Evolutionary conservation across 2,888 invertebrate genomes (phyloP).

Genomic region (Sicus ferrugineus): DNA sequence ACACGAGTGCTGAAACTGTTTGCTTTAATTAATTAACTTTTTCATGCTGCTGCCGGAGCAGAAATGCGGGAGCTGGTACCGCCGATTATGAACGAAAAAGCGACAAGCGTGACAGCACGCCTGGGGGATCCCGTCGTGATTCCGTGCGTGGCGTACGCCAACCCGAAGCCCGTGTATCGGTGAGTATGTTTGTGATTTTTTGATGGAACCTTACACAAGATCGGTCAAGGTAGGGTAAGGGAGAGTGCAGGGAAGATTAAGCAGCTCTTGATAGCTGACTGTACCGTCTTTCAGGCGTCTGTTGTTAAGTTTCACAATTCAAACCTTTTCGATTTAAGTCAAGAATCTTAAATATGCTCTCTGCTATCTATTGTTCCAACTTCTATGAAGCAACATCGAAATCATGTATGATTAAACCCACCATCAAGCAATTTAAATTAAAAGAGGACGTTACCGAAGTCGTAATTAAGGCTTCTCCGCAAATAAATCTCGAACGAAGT

Average conservation of each 20-base stretch:
- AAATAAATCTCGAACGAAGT: not conserved
- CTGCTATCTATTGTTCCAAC: no score
- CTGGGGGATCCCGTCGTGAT: conserved; percentile 69
- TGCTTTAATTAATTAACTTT: conserved; percentile 20
- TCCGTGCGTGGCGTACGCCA: conserved; percentile 71
- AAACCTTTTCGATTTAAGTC: no score
- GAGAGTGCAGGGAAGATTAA: no score
- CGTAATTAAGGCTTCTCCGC: not conserved
- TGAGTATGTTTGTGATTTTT: conserved; percentile 55
- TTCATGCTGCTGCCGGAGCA: conserved; percentile 33
- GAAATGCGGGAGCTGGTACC: conserved; percentile 69
- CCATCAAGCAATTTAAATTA: no score
- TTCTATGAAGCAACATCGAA: no score
- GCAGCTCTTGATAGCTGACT: not conserved
- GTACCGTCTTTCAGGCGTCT: not conserved
- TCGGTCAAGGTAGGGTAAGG: no score
- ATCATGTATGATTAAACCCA: no score
- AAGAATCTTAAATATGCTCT: no score
- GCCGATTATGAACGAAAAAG: conserved; percentile 69
- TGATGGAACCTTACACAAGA: no score
- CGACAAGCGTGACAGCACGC: conserved; percentile 65
- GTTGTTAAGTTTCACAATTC: no score
- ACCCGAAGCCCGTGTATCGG: conserved; percentile 70
- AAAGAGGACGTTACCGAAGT: no score
- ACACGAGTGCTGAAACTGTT: not conserved